phyloP scores from a whole-genome alignment of 2,888 invertebrate species.

The Acronicta psi region DNA sequence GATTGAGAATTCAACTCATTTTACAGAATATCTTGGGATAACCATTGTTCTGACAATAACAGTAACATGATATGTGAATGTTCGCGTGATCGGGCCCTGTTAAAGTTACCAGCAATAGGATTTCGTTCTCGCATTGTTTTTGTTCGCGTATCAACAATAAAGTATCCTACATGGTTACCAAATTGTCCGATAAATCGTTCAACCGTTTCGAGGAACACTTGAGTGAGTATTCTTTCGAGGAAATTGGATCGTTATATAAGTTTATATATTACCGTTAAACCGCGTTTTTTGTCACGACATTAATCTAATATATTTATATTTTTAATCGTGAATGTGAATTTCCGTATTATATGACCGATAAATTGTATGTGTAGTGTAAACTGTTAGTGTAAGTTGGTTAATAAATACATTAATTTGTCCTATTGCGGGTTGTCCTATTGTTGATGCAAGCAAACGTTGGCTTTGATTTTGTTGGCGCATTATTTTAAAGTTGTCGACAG shows the following conservation, averaged over 20 bases:
- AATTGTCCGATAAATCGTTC: slow-evolving; percentile 36
- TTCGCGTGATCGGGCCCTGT: slow-evolving; percentile 36
- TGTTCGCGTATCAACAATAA: slow-evolving; percentile 19
- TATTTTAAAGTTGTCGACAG: no score
- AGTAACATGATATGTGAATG: slow-evolving; percentile 11
- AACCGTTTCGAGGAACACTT: slow-evolving; percentile 17
- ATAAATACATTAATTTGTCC: no score
- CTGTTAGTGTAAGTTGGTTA: no score
- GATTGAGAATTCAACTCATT: not conserved
- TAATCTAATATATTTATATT: not conserved
- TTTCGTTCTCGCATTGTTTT: slow-evolving; percentile 36
- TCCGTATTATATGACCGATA: no score
- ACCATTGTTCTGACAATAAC: slow-evolving; percentile 2
- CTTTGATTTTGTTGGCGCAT: no score
- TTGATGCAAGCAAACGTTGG: no score
- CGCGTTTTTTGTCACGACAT: not conserved
- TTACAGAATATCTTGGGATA: slow-evolving; percentile 2
- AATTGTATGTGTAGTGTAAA: no score
- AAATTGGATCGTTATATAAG: slow-evolving; percentile 15
- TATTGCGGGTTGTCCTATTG: no score
- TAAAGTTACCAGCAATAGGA: slow-evolving; percentile 17
- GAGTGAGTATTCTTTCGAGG: slow-evolving; percentile 17
- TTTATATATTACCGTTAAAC: slow-evolving; percentile 2
- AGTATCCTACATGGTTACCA: slow-evolving; percentile 24
- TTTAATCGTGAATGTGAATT: no score